Conservation (phyloP, 2,888 invertebrate genomes). For the Lissocephala sabroskyi region DNA sequence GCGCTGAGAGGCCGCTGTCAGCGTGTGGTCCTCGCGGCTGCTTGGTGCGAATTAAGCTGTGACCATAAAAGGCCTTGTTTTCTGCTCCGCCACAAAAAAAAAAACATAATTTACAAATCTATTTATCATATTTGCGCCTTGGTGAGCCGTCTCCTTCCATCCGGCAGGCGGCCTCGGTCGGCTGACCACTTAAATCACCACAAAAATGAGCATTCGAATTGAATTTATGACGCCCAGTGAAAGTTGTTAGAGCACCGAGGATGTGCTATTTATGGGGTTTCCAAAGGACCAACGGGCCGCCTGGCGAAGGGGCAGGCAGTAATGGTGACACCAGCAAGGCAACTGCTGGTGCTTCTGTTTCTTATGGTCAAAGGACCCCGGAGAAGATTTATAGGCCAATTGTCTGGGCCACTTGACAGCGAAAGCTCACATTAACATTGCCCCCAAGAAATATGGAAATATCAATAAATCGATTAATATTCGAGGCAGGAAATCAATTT, state of each 20-base stretch:
- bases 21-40: constrained; percentile 19
- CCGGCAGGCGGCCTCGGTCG: constrained; percentile 15
- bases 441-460: no score
- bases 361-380: constrained; percentile 46
- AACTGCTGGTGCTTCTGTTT: constrained; percentile 29
- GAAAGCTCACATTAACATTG: no score
- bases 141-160: constrained; percentile 18
- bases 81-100: constrained; percentile 35
- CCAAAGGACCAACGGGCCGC: no score
- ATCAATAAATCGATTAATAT: no score
- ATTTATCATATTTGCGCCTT: constrained; percentile 61
- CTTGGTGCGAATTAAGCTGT: constrained; percentile 42
- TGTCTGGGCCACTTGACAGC: no score
- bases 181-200: constrained; percentile 63
- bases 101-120: constrained; percentile 61
- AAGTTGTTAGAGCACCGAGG: constrained; percentile 30
- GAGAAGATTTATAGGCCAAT: constrained; percentile 51
- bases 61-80: constrained; percentile 8
- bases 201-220: constrained; percentile 59
- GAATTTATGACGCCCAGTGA: constrained; percentile 56
- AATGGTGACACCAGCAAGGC: no score
- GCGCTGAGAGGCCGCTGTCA: constrained; percentile 48
- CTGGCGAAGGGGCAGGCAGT: no score
- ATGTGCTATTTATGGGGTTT: constrained; percentile 47
- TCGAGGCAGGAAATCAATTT: no score